Base-by-base conservation (phyloP, 2,888 invertebrate species). In the Blera fallax region DNA sequence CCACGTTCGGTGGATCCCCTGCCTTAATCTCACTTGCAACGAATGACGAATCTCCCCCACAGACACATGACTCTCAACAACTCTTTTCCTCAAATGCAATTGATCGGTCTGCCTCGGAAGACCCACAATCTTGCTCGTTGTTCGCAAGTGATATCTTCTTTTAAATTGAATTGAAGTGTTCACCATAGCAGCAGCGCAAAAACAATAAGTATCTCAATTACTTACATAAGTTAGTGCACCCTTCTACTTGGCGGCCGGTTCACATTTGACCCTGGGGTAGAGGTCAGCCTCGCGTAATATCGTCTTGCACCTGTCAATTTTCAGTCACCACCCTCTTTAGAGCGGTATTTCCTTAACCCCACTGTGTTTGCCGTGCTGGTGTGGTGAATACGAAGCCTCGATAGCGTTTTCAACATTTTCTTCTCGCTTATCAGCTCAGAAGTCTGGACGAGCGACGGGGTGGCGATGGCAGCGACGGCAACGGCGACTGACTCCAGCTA, bases 81-180 rank as follows among this genome's bases (percentile, higher is more conserved):
- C 79, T 70, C 84, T 83, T 79, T 73, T 74, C 79, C 77, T 80
- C 80, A 40, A 84, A 69, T 74, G 69, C 69, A 64, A 73, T 79
- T 60, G 62, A 73, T 50, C 69, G 54, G 81, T 76, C 72, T 52
- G 73, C n/a, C 78, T 69, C 50, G 34, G 50, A 45, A 74, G 69
- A 62, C 62, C 50, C 29, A 54, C 54, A 62, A 48, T 79, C 67
- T 29, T 29, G 48, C 62, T 45, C 62, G 40, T 21, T 56, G 21
- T 18, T 56, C 79, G 74, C 40, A 74, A 80, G 40, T 84, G 43
- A 74, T 84, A 32, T 74, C n/a, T n/a, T 24, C 10, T 40, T 58
- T 64, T 72, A 70, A 84, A 84, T 84, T 84, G 65, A 69, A 80
- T 74, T 80, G 74, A 84, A 73, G 79, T 74, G 62, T 62, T 58